A percentile compares a stretch with the other conserved stretches of the same genome.
phyloP scores from a whole-genome alignment of 1,140 invertebrate genomes.

The Polypedilum vanderplanki region DNA sequence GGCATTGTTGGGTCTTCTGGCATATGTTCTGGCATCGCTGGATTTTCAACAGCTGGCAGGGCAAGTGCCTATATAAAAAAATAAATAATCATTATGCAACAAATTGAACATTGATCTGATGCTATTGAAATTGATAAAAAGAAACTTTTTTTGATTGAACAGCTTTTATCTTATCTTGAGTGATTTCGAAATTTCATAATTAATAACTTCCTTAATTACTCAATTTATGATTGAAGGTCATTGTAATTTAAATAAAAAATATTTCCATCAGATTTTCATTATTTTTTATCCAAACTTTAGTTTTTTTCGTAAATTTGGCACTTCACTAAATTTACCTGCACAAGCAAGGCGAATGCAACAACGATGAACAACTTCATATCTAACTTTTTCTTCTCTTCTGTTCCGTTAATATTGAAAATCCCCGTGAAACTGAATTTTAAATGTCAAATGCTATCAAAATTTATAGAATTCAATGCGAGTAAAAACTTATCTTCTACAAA shows the following conservation, averaged over 20 bases:
- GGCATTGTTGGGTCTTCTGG: not conserved
- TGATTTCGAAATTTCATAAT: not conserved
- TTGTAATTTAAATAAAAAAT: not conserved
- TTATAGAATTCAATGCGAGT: not conserved
- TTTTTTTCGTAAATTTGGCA: not conserved
- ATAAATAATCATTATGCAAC: not conserved
- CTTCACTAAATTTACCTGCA: not conserved
- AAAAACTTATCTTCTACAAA: not conserved
- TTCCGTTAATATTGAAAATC: conserved; percentile 4
- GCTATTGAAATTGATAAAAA: not conserved
- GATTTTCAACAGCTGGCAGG: not conserved
- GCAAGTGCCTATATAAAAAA: not conserved
- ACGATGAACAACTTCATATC: not conserved
- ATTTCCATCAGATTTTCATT: not conserved
- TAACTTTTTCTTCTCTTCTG: not conserved
- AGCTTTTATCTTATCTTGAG: not conserved
- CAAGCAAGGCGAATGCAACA: not conserved
- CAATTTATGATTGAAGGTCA: not conserved
- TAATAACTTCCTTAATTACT: not conserved
- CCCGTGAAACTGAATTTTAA: not conserved
- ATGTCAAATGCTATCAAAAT: not conserved
- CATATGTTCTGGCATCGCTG: not conserved
- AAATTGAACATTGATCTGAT: not conserved
- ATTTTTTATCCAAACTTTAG: not conserved
- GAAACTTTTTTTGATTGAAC: not conserved